These are phyloP conservation scores for Gulo gulo DNA, from an alignment of 2,113 vertebrate species.

Conservation along the genomic window DNA sequence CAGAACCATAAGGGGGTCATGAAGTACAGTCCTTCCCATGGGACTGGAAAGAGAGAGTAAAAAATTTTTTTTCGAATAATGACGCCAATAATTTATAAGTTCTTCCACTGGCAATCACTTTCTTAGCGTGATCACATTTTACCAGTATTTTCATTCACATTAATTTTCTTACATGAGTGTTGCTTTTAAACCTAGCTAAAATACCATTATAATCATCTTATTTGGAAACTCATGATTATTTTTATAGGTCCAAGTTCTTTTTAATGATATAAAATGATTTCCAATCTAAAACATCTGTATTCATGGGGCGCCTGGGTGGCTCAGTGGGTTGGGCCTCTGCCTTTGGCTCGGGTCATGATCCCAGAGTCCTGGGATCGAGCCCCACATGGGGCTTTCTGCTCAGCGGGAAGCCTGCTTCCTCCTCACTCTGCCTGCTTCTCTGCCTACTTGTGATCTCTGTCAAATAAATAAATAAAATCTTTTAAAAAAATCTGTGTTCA, in stretches of 20 bases:
- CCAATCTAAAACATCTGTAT: slow-evolving; percentile 70
- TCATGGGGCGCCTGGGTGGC: neutral
- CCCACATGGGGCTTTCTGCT: no score
- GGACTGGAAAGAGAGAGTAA: neutral
- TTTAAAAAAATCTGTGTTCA: slow-evolving; percentile 67
- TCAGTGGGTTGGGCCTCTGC: no score
- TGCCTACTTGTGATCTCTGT: no score
- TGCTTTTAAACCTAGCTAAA: slow-evolving; percentile 68
- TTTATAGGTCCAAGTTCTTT: slow-evolving; percentile 45
- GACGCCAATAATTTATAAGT: neutral
- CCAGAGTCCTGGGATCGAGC: no score
- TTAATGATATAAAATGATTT: slow-evolving; percentile 72
- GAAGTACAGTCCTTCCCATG: neutral
- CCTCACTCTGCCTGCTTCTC: no score
- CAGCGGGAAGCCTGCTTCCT: no score
- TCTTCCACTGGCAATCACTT: neutral
- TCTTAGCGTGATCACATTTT: neutral
- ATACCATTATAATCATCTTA: slow-evolving; percentile 62
- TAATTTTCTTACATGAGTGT: neutral
- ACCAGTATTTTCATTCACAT: slow-evolving; percentile 19
- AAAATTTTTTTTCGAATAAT: neutral
- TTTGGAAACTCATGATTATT: slow-evolving; percentile 75
- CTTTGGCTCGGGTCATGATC: no score
- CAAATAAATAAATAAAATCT: no score
- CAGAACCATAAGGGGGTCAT: neutral